Evolutionary conservation across 2,888 invertebrate species (phyloP).

Genomic region (Leptura quadrifasciata): DNA sequence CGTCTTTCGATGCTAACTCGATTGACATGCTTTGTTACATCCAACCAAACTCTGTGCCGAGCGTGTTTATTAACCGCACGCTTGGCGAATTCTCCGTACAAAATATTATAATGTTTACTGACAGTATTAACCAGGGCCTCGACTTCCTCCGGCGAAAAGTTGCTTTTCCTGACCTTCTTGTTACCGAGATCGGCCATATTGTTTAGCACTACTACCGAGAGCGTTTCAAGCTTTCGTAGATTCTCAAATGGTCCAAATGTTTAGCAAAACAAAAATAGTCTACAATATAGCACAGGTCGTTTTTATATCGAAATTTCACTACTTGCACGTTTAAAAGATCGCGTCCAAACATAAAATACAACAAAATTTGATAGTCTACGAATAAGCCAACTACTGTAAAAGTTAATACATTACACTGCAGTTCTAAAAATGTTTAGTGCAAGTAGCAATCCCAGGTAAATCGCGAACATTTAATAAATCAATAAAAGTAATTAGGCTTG

Average conservation of each 20-base stretch:
- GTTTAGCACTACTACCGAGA: constrained; percentile 54
- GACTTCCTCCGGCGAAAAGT: constrained; percentile 66
- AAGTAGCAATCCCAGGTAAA: constrained; percentile 23
- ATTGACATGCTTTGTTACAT: constrained; percentile 65
- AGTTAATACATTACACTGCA: constrained; percentile 43
- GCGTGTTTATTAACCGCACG: constrained; percentile 60
- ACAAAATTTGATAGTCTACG: constrained; percentile 20
- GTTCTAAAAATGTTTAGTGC: constrained; percentile 50
- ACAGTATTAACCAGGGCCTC: constrained; percentile 62
- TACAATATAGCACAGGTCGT: not conserved
- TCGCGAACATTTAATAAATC: constrained; percentile 26
- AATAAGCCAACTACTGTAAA: constrained; percentile 20
- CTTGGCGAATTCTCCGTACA: constrained; percentile 64
- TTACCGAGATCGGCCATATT: constrained; percentile 61
- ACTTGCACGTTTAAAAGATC: not conserved
- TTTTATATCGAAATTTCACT: not conserved
- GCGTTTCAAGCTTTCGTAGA: not conserved
- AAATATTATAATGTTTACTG: constrained; percentile 59
- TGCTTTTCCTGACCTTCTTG: constrained; percentile 64
- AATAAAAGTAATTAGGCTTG: constrained; percentile 13
- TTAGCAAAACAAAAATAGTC: not conserved
- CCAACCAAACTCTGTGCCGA: constrained; percentile 64
- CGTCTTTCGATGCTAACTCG: constrained; percentile 63
- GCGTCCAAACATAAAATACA: not conserved
- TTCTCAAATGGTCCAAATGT: not conserved